Conservation (phyloP, 2,113 vertebrate genomes). For the Camelus dromedarius region DNA sequence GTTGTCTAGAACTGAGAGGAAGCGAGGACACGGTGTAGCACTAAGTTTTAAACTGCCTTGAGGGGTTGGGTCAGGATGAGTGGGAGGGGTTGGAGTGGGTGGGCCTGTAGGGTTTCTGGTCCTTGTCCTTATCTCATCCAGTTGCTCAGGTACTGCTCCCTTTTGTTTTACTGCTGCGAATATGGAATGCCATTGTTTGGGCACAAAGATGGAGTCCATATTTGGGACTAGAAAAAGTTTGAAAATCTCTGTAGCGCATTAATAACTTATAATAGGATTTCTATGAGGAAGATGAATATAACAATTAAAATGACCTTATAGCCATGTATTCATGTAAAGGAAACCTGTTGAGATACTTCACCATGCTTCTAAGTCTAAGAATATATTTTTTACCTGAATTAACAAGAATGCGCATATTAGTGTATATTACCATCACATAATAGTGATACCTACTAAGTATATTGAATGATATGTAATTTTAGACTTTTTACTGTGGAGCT, state of each 20-base stretch:
- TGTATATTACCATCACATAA: background rate
- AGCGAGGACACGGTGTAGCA: fast-evolving
- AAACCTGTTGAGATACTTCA: background rate
- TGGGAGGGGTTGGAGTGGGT: background rate
- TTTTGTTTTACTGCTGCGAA: background rate
- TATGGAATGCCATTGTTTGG: background rate
- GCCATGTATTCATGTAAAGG: background rate
- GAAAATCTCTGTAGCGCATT: background rate
- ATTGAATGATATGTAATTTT: background rate
- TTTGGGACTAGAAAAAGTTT: background rate
- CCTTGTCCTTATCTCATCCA: background rate
- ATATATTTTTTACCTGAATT: background rate
- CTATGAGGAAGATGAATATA: background rate
- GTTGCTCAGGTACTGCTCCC: background rate
- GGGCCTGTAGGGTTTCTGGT: background rate
- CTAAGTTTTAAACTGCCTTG: background rate
- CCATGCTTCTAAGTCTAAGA: background rate
- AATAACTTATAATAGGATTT: background rate
- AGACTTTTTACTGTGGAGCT: background rate
- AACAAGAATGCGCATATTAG: background rate
- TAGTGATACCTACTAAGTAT: background rate
- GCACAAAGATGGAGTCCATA: too few relatives aligned
- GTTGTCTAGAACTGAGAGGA: background rate
- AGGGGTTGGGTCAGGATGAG: background rate
- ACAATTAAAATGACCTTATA: background rate